phyloP scores from a whole-genome alignment of 2,888 invertebrate genomes.

The Machimus rusticus region DNA sequence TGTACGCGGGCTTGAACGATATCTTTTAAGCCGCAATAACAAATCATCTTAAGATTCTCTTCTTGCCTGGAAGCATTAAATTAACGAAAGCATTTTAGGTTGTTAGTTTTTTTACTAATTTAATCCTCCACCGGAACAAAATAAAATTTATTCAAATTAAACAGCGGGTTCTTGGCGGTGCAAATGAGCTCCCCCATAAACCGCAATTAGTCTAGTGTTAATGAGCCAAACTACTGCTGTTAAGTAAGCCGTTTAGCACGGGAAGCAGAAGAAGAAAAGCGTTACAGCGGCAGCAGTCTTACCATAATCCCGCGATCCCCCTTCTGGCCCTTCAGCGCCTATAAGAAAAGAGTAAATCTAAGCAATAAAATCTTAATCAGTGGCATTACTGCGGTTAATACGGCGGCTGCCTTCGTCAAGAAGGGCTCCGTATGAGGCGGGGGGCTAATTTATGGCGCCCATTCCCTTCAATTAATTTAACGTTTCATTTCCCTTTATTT shows the following conservation, averaged over 20 bases:
- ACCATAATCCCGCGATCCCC: constrained; percentile 79
- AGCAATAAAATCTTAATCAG: constrained; percentile 46
- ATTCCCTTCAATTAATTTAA: constrained; percentile 46
- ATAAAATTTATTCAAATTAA: background rate
- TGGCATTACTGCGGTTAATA: constrained; percentile 36
- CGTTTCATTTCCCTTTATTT: constrained; percentile 46
- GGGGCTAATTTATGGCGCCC: constrained; percentile 45
- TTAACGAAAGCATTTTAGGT: background rate
- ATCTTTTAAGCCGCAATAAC: background rate
- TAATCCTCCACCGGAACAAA: background rate
- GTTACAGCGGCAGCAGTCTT: constrained; percentile 62
- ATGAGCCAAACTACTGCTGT: constrained; percentile 12
- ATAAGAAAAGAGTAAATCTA: constrained; percentile 58
- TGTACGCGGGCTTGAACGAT: background rate
- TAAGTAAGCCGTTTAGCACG: background rate
- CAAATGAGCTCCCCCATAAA: constrained; percentile 16
- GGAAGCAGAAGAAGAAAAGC: background rate
- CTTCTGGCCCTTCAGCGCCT: constrained; percentile 78
- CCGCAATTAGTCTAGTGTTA: constrained; percentile 23
- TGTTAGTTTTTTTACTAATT: background rate
- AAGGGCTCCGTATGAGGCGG: background rate
- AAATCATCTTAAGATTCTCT: background rate
- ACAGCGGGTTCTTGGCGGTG: background rate
- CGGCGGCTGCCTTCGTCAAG: background rate
- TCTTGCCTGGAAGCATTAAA: background rate